Evolutionary conservation across 1,140 invertebrate genomes (phyloP).

Genomic region (Chionoecetes opilio): DNA sequence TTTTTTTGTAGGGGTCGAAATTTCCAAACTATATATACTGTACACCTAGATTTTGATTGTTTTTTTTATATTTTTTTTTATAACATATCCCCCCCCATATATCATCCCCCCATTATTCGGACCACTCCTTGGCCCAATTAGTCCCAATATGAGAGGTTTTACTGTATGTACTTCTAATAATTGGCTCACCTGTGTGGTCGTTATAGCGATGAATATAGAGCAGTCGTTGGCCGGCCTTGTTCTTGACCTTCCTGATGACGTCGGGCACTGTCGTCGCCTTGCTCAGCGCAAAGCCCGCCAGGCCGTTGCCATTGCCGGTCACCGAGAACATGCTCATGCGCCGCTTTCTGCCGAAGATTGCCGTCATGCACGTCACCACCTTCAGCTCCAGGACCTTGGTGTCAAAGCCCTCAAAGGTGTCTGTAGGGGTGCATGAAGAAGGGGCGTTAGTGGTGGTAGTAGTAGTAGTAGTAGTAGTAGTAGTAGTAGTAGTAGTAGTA

Average conservation of each 20-base stretch:
- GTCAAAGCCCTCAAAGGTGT: constrained; percentile 94
- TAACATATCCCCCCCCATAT: too few relatives aligned
- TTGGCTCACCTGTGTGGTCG: constrained; percentile 89
- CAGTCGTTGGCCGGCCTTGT: constrained; percentile 93
- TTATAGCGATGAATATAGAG: constrained; percentile 92
- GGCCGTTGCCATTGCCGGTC: constrained; percentile 95
- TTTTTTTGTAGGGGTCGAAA: too few relatives aligned
- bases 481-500: not conserved
- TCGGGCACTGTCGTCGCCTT: constrained; percentile 86
- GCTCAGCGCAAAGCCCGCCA: constrained; percentile 92
- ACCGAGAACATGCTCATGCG: constrained; percentile 89
- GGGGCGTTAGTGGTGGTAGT: not conserved
- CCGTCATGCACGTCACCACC: constrained; percentile 93
- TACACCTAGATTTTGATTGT: too few relatives aligned
- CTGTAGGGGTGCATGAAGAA: constrained; percentile 86
- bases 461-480: not conserved
- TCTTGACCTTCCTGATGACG: constrained; percentile 91
- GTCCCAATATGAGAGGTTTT: too few relatives aligned
- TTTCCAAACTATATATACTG: too few relatives aligned
- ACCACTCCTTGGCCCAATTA: too few relatives aligned
- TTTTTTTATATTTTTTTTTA: too few relatives aligned
- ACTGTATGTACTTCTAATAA: too few relatives aligned
- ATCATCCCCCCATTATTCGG: too few relatives aligned
- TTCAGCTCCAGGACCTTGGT: constrained; percentile 92
- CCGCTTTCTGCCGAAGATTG: constrained; percentile 90